Evolutionary conservation across 2,888 invertebrate genomes (phyloP).

Genomic region (Hemithea aestivaria): DNA sequence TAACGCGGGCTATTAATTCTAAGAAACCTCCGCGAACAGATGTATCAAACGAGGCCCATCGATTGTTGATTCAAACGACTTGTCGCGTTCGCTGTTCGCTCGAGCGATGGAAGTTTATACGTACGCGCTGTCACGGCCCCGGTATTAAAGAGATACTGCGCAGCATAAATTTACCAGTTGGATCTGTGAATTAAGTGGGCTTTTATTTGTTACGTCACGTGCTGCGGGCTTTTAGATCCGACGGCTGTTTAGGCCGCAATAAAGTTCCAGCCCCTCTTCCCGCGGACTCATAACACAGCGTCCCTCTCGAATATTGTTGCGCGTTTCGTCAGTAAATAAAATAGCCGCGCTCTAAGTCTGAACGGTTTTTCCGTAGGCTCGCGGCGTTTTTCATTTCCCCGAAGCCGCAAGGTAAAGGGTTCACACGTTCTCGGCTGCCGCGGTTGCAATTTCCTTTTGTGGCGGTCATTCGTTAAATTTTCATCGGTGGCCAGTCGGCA

Average conservation of each 20-base stretch:
- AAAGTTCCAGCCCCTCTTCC: conserved; percentile 42
- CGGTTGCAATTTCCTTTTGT: conserved; percentile 61
- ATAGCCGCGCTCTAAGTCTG: conserved; percentile 26
- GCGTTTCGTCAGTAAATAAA: conserved; percentile 30
- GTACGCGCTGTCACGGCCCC: conserved; percentile 70
- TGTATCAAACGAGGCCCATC: conserved; percentile 38
- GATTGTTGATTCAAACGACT: conserved; percentile 58
- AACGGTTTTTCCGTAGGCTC: conserved; percentile 30
- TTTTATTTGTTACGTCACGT: conserved; percentile 74
- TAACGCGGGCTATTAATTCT: conserved; percentile 30
- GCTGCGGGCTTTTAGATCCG: conserved; percentile 48
- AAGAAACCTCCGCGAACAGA: conserved; percentile 33
- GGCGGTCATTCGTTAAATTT: conserved; percentile 63
- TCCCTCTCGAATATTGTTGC: conserved; percentile 19
- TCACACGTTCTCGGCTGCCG: conserved; percentile 42
- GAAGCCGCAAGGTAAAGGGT: conserved; percentile 47
- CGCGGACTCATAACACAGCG: conserved; percentile 29
- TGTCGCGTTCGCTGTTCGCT: conserved; percentile 41
- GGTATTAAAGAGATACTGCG: conserved; percentile 72
- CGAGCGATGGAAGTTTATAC: conserved; percentile 56
- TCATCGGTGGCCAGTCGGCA: conserved; percentile 40
- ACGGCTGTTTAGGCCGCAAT: conserved; percentile 46
- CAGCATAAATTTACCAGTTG: conserved; percentile 69
- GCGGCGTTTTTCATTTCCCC: conserved; percentile 39
- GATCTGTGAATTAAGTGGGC: conserved; percentile 73